phyloP scores from a whole-genome alignment of 1,140 invertebrate species.

The Neodiprion lecontei region DNA sequence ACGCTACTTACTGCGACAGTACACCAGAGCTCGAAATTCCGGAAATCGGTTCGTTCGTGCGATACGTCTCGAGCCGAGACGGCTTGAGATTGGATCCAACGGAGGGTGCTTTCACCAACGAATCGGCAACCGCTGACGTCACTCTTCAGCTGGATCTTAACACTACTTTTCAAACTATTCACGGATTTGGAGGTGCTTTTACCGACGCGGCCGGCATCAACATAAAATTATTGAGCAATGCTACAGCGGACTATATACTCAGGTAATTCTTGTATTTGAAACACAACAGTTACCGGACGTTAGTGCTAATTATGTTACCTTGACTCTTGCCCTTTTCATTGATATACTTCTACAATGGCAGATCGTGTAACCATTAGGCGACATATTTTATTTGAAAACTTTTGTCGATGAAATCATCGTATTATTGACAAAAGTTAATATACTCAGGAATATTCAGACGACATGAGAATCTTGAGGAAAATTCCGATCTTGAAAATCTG shows the following conservation, averaged over 20 bases:
- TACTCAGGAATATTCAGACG: too few species aligned
- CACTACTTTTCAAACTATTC: conserved; percentile 65
- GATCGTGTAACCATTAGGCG: too few species aligned
- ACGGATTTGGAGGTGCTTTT: conserved; percentile 88
- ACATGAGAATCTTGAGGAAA: too few species aligned
- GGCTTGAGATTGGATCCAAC: conserved; percentile 60
- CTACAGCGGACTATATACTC: conserved; percentile 68
- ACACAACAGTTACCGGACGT: too few species aligned
- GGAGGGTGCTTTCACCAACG: conserved; percentile 40
- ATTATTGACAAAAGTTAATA: too few species aligned
- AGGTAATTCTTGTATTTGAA: conserved; percentile 46
- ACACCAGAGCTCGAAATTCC: conserved; percentile 62
- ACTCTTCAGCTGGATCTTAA: neutral
- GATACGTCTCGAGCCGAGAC: conserved; percentile 66
- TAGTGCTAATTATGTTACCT: too few species aligned
- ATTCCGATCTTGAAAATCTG: too few species aligned
- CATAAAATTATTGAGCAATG: conserved; percentile 66
- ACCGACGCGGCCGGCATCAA: conserved; percentile 87
- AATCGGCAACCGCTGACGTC: neutral
- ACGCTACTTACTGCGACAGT: conserved; percentile 81
- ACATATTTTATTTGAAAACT: too few species aligned
- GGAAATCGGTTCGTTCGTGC: conserved; percentile 58
- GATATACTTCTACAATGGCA: too few species aligned
- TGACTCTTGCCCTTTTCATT: too few species aligned
- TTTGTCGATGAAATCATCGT: too few species aligned